These are phyloP conservation scores for Irena cyanogastra DNA, from an alignment of 2,113 vertebrate genomes.

Conservation along the genomic window DNA sequence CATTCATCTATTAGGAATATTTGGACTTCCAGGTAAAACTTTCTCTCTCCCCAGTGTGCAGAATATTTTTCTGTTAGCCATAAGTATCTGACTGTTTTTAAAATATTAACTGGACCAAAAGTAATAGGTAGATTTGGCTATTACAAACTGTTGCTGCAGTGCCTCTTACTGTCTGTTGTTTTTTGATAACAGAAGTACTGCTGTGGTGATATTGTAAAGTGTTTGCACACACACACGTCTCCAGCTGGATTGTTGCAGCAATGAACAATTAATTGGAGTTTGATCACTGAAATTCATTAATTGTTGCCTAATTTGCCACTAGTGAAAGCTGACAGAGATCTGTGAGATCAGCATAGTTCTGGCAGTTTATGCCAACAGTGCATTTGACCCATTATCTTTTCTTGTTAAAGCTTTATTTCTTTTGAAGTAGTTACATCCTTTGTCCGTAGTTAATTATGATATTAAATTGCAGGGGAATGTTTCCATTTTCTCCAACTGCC, in stretches of 20 bases:
- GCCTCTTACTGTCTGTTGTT: neutral
- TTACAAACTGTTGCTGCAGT: neutral
- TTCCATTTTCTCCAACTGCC: slow-evolving; percentile 54
- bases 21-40: neutral
- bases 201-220: neutral
- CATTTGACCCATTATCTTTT: slow-evolving; percentile 53
- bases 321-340: slow-evolving; percentile 43
- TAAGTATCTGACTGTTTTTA: neutral
- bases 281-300: slow-evolving; percentile 59
- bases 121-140: neutral
- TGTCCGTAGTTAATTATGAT: slow-evolving; percentile 62
- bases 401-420: slow-evolving; percentile 42
- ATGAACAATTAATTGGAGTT: slow-evolving; percentile 40
- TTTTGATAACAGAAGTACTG: neutral
- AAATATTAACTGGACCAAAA: neutral
- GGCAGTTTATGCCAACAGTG: slow-evolving; percentile 19
- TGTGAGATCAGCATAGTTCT: neutral
- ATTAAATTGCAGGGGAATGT: slow-evolving; percentile 66
- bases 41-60: neutral
- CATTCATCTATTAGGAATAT: neutral
- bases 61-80: neutral
- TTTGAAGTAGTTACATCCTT: slow-evolving; percentile 47
- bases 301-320: slow-evolving; percentile 52
- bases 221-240: neutral
- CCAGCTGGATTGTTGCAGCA: slow-evolving; percentile 45